Evolutionary conservation across 2,888 invertebrate species (phyloP), one percentile per base, ranked within the genome.

Genomic region (Abrostola triplasia): DNA sequence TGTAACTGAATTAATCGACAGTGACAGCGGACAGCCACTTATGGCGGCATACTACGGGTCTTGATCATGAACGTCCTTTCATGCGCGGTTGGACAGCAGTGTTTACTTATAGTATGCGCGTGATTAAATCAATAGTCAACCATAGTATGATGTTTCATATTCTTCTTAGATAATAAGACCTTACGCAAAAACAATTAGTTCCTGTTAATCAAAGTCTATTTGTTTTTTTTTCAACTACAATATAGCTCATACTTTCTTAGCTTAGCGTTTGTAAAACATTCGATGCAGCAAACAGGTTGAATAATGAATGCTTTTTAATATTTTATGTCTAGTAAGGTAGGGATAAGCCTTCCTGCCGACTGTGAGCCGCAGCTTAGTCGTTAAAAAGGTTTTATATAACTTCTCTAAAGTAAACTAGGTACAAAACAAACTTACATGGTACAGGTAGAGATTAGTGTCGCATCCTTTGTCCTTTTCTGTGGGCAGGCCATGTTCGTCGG

Each of bases 371-470:
- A 38, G 44, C 10, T 36, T 36, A 11, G 54, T 60, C 38, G 50
- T 59, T 67, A 67, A 61, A 61, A 71, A 62, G 53, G 64, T 67
- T 67, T 57, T 58, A 56, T 58, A 70, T 51, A 63, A 71, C 54
- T 65, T 67, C 41, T 54, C 12, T 70, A 57, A 60, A 66, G 59
- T 68, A 68, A 68, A 64, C 60, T 67, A 48, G 52, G 64, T 57
- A 58, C 37, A 54, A 59, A 62, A 57, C 37, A 59, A 65, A 76
- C 96, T 96, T 90, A 97, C 97, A 94, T 96, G 96, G 85, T 97
- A 97, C 70, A 98, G 96, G 93, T 98, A 98, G 83, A 98, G 96
- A 91, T 98, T 98, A 85, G 98, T 97, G 90, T 98, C 98, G 82
- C 96, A 97, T 68, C 96, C 96, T 86, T 96, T 96, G 89, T 97